phyloP scores from a whole-genome alignment of 2,888 invertebrate species.

The Epirrita christyi region DNA sequence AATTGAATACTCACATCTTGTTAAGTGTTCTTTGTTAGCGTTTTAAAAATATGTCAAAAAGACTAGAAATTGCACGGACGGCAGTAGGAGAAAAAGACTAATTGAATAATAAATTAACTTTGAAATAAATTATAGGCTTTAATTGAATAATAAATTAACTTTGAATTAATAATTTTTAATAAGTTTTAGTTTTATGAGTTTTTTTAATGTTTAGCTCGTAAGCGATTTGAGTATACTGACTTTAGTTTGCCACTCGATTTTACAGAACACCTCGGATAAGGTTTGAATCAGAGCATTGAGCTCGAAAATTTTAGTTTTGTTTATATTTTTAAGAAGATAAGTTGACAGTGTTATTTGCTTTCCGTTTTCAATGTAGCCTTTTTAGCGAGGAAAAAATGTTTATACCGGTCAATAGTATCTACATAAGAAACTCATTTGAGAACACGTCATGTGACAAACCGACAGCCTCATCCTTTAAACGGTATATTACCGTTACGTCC shows the following conservation, averaged over 20 bases:
- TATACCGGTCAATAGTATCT: neutral
- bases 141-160: too few species aligned
- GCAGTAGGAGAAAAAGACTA: too few species aligned
- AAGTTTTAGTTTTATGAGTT: slow-evolving; percentile 47
- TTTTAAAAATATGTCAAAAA: slow-evolving; percentile 26
- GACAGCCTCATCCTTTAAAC: too few species aligned
- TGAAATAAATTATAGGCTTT: too few species aligned
- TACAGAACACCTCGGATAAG: slow-evolving; percentile 51
- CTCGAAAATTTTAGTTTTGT: slow-evolving; percentile 17
- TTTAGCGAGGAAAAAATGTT: slow-evolving; percentile 9
- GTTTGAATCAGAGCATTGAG: slow-evolving; percentile 47
- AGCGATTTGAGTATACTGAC: slow-evolving; percentile 64
- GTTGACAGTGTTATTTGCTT: slow-evolving; percentile 4
- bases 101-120: too few species aligned
- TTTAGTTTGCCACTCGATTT: slow-evolving; percentile 27
- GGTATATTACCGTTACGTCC: too few species aligned
- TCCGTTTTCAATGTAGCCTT: neutral
- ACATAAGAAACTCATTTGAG: neutral
- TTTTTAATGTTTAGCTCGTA: slow-evolving; percentile 51
- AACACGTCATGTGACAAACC: too few species aligned
- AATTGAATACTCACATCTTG: slow-evolving; percentile 51
- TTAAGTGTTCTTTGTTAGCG: too few species aligned
- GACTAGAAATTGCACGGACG: slow-evolving; percentile 26
- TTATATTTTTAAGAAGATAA: slow-evolving; percentile 2
- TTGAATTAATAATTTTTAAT: slow-evolving; percentile 35